Base-by-base conservation (phyloP, 2,888 invertebrate species). In the Caenorhabditis drosophilae region DNA sequence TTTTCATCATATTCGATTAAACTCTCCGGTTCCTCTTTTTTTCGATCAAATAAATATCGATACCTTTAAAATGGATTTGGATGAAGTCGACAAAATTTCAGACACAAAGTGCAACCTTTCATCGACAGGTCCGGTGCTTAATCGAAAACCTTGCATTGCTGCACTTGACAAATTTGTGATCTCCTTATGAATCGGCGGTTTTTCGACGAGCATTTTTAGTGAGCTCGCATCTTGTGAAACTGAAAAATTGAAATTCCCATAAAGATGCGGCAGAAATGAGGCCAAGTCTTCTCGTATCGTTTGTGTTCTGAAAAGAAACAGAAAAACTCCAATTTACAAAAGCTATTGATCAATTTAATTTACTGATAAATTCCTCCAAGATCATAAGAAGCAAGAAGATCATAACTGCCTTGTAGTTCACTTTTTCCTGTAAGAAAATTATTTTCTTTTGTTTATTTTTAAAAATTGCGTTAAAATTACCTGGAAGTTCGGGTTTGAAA, bases 161-260 rank as follows among this genome's bases (percentile, higher is more conserved):
- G 67, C 66, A n/a, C 47, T 51, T 3, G 69, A 54, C 27, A 76
- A 47, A 16, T 67, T 59, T 9, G 47, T 38, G 40, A 78, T 74
- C 38, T 78, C 78, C 50, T 78, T 78, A 18, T 70, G 72, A 40
- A 78, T 75, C 2, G 78, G 78, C 22, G 78, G 78, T 49, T 76
- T 78, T 9, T 76, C 76, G 0, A 76, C 53, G n/a, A 77, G 45
- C 15, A 54, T 54, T 45, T 54, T 58, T 34, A 77, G 45, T n/a
- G 75, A 75, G 36, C 74, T 73, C 11, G 55, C 16, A 16, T 78
- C 78, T 22, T 64, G 54, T 2, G 60, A 60, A 2, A 51, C 57
- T 15, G 64, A 52, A 31, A 76, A 59, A 42, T 71, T 64, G 42
- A 78, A 70, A 40, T 74, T 63, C 22, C 78, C 78, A 34, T 70